A percentile compares a stretch with the other conserved stretches of the same genome.
Conservation (phyloP, 2,113 vertebrate genomes). For the Halichoeres trimaculatus region DNA sequence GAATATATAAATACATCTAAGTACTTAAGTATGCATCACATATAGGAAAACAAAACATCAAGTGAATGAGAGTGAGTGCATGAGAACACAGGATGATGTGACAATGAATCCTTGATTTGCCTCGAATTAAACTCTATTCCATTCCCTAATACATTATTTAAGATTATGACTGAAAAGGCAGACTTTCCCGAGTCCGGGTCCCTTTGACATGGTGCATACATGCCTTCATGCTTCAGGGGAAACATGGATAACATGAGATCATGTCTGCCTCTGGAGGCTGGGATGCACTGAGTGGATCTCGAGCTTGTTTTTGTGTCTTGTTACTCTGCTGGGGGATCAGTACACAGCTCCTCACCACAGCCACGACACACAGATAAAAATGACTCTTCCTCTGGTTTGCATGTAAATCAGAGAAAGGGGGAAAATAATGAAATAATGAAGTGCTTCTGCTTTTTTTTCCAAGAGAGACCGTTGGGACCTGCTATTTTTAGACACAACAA, state of each 20-base stretch:
- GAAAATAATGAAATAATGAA: constrained; percentile 75
- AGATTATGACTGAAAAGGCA: constrained; percentile 51
- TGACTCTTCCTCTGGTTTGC: constrained; percentile 63
- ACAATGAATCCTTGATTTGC: constrained; percentile 58
- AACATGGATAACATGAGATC: constrained; percentile 80
- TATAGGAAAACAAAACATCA: constrained; percentile 46
- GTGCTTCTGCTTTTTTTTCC: constrained; percentile 47
- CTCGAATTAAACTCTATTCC: constrained; percentile 66
- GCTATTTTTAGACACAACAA: constrained; percentile 81
- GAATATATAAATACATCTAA: constrained; percentile 41
- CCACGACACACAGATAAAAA: constrained; percentile 62
- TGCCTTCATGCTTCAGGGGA: constrained; percentile 72
- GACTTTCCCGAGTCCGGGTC: constrained; percentile 51
- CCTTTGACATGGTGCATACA: constrained; percentile 69
- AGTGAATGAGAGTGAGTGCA: constrained; percentile 36
- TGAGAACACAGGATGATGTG: constrained; percentile 50
- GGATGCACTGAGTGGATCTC: constrained; percentile 57
- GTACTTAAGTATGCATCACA: constrained; percentile 40
- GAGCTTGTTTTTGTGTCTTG: constrained; percentile 66
- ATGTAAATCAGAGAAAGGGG: constrained; percentile 70
- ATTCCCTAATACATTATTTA: constrained; percentile 80
- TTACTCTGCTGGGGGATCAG: constrained; percentile 70
- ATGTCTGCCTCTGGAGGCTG: constrained; percentile 74
- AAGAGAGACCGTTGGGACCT: constrained; percentile 61
- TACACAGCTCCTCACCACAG: constrained; percentile 50